Percentiles rank a stretch among this genome's conserved stretches.
These are phyloP conservation scores for Oostethus manadensis DNA, from an alignment of 2,113 vertebrate species.

Conservation along the genomic window DNA sequence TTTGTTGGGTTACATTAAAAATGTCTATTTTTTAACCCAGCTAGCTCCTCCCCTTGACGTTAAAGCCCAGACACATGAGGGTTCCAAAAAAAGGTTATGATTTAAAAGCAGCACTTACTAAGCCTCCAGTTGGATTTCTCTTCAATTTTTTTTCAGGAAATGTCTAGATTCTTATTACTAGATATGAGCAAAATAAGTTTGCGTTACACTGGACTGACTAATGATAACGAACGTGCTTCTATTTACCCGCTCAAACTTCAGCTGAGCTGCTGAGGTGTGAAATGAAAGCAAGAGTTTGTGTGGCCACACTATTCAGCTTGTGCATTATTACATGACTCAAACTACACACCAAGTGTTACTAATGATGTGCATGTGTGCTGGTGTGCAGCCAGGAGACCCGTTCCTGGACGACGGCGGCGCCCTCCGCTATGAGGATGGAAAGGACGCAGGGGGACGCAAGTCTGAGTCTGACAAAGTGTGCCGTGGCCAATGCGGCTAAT, in stretches of 20 bases:
- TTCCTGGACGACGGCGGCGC: slow-evolving; percentile 28
- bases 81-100: too few relatives aligned
- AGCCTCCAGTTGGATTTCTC: neutral
- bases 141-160: too few relatives aligned
- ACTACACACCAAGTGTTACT: neutral
- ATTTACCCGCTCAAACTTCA: slow-evolving; percentile 46
- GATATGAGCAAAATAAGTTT: slow-evolving; percentile 41
- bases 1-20: too few relatives aligned
- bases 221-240: slow-evolving; percentile 43
- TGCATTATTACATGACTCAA: slow-evolving; percentile 12
- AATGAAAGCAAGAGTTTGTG: slow-evolving; percentile 50
- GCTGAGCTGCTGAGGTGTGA: slow-evolving; percentile 26
- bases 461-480: slow-evolving; percentile 53
- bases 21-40: too few relatives aligned
- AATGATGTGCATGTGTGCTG: neutral
- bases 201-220: slow-evolving; percentile 25
- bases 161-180: too few relatives aligned
- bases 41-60: too few relatives aligned
- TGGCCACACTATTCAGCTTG: slow-evolving; percentile 22
- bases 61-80: too few relatives aligned
- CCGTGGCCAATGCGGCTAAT: slow-evolving; percentile 54
- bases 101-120: too few relatives aligned
- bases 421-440: slow-evolving; percentile 42
- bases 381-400: slow-evolving; percentile 28
- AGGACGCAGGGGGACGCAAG: slow-evolving; percentile 8